These are phyloP conservation scores for Porites lutea DNA, from an alignment of 64 coral and sea anemone genomes.

Conservation along the genomic window DNA sequence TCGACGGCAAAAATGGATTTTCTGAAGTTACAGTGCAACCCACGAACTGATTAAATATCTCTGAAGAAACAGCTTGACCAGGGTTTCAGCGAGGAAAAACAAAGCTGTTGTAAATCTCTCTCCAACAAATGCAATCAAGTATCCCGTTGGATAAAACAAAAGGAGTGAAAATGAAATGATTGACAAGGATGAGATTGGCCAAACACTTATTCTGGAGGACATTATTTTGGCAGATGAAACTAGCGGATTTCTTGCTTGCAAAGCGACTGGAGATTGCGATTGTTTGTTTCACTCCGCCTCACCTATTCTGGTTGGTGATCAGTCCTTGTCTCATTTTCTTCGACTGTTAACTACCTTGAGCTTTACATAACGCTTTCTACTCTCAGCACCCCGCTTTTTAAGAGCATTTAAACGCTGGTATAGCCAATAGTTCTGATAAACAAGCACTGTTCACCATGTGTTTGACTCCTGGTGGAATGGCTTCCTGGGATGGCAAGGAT, in stretches of 20 bases:
- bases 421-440: too few relatives aligned
- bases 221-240: not conserved
- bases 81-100: too few relatives aligned
- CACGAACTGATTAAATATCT: too few relatives aligned
- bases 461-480: too few relatives aligned
- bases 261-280: conserved; percentile 14
- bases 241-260: not conserved
- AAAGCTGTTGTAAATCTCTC: not conserved
- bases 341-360: conserved; percentile 17
- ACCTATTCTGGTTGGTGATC: conserved; percentile 23
- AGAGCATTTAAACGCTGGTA: too few relatives aligned
- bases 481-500: not conserved
- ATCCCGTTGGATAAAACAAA: too few relatives aligned
- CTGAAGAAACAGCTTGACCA: too few relatives aligned
- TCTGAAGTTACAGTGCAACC: too few relatives aligned
- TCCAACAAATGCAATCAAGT: not conserved
- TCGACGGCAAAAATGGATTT: too few relatives aligned
- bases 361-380: conserved; percentile 11
- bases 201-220: not conserved
- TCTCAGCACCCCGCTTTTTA: conserved; percentile 11
- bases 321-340: not conserved
- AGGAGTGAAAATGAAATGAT: not conserved
- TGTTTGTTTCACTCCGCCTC: conserved; percentile 43
- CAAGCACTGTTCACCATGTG: too few relatives aligned
- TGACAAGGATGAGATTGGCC: not conserved